Evolutionary conservation across 1,140 invertebrate species (phyloP), one percentile per base, ranked within the genome.

Genomic region (Chionoecetes opilio): DNA sequence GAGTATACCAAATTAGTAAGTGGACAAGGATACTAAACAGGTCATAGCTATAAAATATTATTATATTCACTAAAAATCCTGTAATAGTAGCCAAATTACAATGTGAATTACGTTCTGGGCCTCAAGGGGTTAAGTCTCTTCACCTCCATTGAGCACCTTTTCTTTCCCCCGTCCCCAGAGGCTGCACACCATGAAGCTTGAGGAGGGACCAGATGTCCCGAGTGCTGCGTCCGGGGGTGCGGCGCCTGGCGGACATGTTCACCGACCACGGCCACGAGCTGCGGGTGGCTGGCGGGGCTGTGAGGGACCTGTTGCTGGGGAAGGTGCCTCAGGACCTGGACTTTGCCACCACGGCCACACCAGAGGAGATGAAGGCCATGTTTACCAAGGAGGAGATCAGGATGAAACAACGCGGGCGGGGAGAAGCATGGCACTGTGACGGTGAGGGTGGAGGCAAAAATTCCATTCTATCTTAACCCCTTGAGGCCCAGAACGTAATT

Each of bases 351-450:
- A 98, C 98, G 63, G 99, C 99, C 6, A 99, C 99, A 2, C 99
- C 99, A 0, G 97, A 98, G 31, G 97, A 99, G 97, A 99, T 99
- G 99, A 99, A 99, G 97, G 97, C 98, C 91, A 99, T 99, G 98
- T 99, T 99, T 97, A 98, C 97, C 2, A 97, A 97, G 88, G 99
- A 99, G 97, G 97, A 98, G 89, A 97, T 99, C 31, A 97, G 99
- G 96, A 98, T 99, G 98, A 98, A n/a, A 99, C 21, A 99, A 99
- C 97, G 97, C 97, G 37, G 99, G 98, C 96, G 99, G 99, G 17
- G 99, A 99, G 97, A 99, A 98, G 96, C 99, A 99, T 98, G 99
- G 99, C 0, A 99, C 99, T 3, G 98, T 99, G 90, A 99, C 99
- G n/a, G 98, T 98, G 5, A 97, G 99, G 95, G 99, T 99, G n/a